Evolutionary conservation across 2,888 invertebrate species (phyloP).

Genomic region (Lymantria monacha): DNA sequence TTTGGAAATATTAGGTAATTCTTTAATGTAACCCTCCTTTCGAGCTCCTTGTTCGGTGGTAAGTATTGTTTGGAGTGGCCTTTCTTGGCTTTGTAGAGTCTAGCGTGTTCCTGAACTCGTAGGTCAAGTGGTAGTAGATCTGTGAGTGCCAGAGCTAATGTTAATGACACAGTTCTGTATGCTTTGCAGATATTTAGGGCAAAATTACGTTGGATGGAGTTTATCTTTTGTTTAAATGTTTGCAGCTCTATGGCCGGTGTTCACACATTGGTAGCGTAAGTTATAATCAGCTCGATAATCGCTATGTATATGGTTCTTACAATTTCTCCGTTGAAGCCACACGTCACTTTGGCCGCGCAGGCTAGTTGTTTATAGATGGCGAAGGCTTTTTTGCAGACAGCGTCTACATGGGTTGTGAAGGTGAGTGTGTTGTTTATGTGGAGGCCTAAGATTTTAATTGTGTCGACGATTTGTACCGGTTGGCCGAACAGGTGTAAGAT

Average conservation of each 20-base stretch:
- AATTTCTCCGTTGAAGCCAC: constrained; percentile 3
- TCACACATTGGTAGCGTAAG: constrained; percentile 1
- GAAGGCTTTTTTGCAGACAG: constrained; percentile 8
- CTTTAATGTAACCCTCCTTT: no score
- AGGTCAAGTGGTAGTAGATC: no score
- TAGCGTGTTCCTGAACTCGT: no score
- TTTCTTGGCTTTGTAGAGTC: no score
- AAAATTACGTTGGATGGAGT: constrained; percentile 1
- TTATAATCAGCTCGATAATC: constrained; percentile 1
- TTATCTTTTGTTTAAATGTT: background rate
- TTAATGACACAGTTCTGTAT: constrained; percentile 2
- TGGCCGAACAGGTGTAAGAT: constrained; percentile 8
- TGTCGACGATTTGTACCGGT: no score
- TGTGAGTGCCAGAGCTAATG: no score
- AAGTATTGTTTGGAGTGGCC: background rate
- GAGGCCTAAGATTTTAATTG: no score
- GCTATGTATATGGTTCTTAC: constrained; percentile 2
- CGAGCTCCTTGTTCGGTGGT: background rate
- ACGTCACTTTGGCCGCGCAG: no score
- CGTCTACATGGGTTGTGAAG: no score
- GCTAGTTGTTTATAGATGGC: constrained; percentile 13
- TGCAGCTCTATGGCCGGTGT: background rate
- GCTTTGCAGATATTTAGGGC: constrained; percentile 1
- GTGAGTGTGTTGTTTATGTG: no score
- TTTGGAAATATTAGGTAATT: background rate